Evolutionary conservation across 2,797 vertebrate genomes (phyloP), one percentile per base, ranked within the genome.

Genomic region (Paramormyrops hopkinsi): DNA sequence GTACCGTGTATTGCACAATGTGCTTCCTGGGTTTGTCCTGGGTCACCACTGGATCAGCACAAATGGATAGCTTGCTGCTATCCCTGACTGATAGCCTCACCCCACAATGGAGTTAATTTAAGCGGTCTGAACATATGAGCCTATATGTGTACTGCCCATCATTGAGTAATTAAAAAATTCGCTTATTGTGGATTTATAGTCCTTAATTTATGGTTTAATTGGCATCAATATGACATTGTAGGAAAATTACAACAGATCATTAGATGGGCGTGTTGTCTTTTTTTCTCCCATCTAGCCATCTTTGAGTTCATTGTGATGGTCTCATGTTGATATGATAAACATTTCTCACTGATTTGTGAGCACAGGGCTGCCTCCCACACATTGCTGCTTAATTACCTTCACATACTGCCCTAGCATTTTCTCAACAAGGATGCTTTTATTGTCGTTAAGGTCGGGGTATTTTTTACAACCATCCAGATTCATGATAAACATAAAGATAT

Each of bases 251-350:
- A 94, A 94, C 94, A 95, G 96, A 96, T 96, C 96, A 96, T 96
- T 96, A 97, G 96, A 96, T 95, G 95, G 94, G 95, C 94, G 94
- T 94, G 94, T 95, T 94, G 94, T 96, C 95, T 96, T 65, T 85
- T 50, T 65, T 94, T 95, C 9, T 48, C 48, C 94, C 93, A 95
- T 96, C 95, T 94, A 96, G 95, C 95, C 94, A 94, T 96, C 95
- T 95, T 96, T 96, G 95, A 95, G 94, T 88, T 37, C 90, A 89
- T 95, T 94, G 96, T 95, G 95, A 96, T 96, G 95, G 95, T 96
- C 95, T 95, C 95, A 95, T 96, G 96, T 96, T 96, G 96, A 96
- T 96, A 96, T 96, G 95, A 94, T 96, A 96, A 97, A 97, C 95
- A 96, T 95, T 95, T 96, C 95, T 94, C 95, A 92, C 94, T 95